Evolutionary conservation across 2,113 vertebrate species (phyloP).

Genomic region (pig (Sus scrofa)): DNA sequence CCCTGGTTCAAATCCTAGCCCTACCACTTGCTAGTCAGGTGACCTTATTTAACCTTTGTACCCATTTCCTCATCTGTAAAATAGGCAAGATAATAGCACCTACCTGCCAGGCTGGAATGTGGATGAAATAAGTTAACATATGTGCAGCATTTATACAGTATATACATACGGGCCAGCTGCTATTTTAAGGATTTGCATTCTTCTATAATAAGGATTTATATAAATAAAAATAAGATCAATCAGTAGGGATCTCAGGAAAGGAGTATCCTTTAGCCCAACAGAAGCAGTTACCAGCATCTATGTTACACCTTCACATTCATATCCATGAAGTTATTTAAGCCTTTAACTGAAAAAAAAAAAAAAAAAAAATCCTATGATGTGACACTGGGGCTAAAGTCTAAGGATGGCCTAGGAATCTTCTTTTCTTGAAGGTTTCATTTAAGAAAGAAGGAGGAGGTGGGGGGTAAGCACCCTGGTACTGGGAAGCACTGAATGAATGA

Average conservation of each 20-base stretch:
- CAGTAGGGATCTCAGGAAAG: not conserved
- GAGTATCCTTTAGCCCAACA: not conserved
- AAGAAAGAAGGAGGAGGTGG: not conserved
- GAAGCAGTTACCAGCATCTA: not conserved
- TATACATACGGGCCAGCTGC: not conserved
- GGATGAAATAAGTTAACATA: not conserved
- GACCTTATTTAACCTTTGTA: not conserved
- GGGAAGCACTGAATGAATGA: slow-evolving; percentile 48
- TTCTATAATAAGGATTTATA: not conserved
- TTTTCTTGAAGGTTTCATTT: slow-evolving; percentile 36
- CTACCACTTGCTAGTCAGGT: not conserved
- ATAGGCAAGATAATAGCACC: not conserved
- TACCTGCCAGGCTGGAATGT: not conserved
- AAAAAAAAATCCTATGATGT: slow-evolving; percentile 12
- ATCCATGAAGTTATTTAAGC: not conserved
- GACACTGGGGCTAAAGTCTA: not conserved
- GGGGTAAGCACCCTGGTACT: not conserved
- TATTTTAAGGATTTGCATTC: not conserved
- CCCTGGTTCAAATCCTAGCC: not conserved
- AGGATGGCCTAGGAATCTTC: not conserved
- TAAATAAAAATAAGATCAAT: not conserved
- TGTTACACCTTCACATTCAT: not conserved
- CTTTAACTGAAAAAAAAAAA: slow-evolving; percentile 28
- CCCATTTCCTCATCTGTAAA: not conserved
- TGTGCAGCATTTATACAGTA: not conserved